Evolutionary conservation across 2,888 invertebrate species (phyloP), one percentile per base, ranked within the genome.

Genomic region (Osmoderma eremita): DNA sequence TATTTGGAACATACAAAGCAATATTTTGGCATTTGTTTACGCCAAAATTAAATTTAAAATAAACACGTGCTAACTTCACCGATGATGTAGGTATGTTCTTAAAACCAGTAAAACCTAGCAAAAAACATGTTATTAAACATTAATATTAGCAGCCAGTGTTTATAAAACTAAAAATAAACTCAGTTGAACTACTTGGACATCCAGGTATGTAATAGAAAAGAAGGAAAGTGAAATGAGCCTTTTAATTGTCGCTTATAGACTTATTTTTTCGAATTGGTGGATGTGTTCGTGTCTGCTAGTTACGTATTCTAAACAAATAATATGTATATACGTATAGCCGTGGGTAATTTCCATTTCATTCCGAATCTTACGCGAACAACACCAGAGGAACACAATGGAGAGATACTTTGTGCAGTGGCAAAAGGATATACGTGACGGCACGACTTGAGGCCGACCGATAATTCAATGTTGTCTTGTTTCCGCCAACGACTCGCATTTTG

Each of bases 391-490:
- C 22, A 54, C 42, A 24, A 42, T 58, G 58, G 15, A 22, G 24
- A 24, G 58, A 42, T 24, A 42, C 38, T 58, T 42, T 12, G 30
- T 30, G 8, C 22, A 58, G 42, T 13, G 20, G 20, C 20, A 54
- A 20, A 54, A 42, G 42, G 41, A 58, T 58, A 58, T 61, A 58
- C 58, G 39, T 56, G 30, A 58, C 58, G n/a, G 3, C 45, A 36
- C 58, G 58, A 15, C 58, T 24, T 15, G 45, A 45, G 45, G 45
- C 58, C 58, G 58, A 4, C 20, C 39, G 39, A 56, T 30, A 45
- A 61, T 61, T 61, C 58, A 61, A 61, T 61, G 58, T 30, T 45
- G 58, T 17, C 30, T 61, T 61, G 58, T 61, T 61, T 61, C 58
- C 58, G 58, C 24, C 45, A 61, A 48, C 45, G 30, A 17, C 15